Conservation (phyloP, 2,888 invertebrate species). For the Microplitis manilae region DNA sequence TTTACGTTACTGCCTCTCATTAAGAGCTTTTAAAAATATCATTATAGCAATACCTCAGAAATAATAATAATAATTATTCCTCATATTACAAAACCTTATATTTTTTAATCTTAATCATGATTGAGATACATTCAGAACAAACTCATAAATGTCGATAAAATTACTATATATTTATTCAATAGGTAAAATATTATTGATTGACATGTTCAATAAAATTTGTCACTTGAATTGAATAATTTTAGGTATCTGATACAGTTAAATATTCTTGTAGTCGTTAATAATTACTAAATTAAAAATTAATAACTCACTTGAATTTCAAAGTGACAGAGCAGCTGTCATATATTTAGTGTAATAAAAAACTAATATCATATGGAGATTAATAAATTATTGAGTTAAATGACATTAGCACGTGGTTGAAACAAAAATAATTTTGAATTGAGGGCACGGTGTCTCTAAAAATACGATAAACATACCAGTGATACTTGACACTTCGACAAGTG, state of each 20-base stretch:
- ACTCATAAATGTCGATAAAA: not conserved
- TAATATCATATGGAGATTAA: not conserved
- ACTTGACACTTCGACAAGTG: slow-evolving; percentile 2
- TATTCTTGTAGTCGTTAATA: not conserved
- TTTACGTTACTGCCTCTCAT: not conserved
- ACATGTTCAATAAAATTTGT: not conserved
- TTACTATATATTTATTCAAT: not conserved
- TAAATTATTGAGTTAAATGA: not conserved
- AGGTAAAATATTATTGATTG: not conserved
- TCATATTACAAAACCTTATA: not conserved
- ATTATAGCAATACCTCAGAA: not conserved
- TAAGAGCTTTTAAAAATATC: not conserved
- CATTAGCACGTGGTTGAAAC: not conserved
- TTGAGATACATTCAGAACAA: not conserved
- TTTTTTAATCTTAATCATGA: not conserved
- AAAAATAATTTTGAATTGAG: not conserved
- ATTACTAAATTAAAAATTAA: not conserved
- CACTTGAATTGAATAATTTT: not conserved
- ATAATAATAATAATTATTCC: not conserved
- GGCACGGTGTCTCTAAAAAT: not conserved
- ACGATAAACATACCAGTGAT: not conserved
- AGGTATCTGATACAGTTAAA: not conserved
- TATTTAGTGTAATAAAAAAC: not conserved
- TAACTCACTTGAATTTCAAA: not conserved
- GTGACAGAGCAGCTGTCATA: not conserved